These are phyloP conservation scores for Serranus cabrilla DNA, from an alignment of 2,797 vertebrate genomes.

Conservation along the genomic window DNA sequence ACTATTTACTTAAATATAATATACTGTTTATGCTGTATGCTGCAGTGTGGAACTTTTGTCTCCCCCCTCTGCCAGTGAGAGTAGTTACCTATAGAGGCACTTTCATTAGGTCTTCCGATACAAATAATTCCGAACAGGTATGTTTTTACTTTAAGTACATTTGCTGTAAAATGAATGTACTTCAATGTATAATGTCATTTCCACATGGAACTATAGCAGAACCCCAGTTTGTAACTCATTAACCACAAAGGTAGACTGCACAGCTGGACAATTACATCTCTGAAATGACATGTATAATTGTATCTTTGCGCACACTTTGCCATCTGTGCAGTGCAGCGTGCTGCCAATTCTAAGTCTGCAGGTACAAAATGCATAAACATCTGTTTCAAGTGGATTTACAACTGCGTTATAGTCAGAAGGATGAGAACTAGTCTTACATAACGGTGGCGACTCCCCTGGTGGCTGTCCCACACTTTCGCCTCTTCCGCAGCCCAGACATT, in stretches of 20 bases:
- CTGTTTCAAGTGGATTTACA: constrained; percentile 48
- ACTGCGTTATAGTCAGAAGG: constrained; percentile 28
- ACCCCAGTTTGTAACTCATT: not conserved
- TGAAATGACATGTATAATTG: constrained; percentile 24
- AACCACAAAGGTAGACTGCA: constrained; percentile 20
- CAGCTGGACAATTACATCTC: constrained; percentile 16
- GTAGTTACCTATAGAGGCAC: too few relatives aligned
- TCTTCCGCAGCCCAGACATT: constrained; percentile 49
- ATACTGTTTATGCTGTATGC: too few relatives aligned
- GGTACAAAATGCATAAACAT: constrained; percentile 40
- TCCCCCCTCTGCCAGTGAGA: too few relatives aligned
- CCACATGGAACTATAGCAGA: not conserved
- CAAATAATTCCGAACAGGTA: too few relatives aligned
- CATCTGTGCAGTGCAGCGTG: constrained; percentile 42
- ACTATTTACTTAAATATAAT: too few relatives aligned
- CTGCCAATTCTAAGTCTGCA: constrained; percentile 43
- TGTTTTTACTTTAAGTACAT: too few relatives aligned
- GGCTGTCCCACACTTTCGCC: constrained; percentile 39
- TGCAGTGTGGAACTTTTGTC: not conserved
- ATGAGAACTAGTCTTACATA: constrained; percentile 57
- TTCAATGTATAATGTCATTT: not conserved
- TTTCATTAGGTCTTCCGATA: too few relatives aligned
- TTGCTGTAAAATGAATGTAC: too few relatives aligned
- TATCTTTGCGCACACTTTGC: constrained; percentile 13
- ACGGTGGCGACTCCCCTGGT: constrained; percentile 42